Percentiles rank a stretch among this genome's conserved stretches.
Conservation (phyloP, 2,888 invertebrate genomes). For the Mythimna loreyi region DNA sequence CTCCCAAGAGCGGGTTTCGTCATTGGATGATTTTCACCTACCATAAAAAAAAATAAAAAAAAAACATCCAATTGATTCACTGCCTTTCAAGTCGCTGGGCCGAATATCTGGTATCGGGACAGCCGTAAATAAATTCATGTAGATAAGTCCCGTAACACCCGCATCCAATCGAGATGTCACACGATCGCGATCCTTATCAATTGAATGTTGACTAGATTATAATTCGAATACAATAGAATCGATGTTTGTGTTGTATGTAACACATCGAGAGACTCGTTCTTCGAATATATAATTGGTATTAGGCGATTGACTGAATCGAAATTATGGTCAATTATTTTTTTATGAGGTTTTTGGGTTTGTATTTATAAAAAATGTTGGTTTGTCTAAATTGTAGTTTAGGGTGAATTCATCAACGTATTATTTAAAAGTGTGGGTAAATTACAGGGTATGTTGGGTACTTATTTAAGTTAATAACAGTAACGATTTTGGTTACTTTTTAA, state of each 20-base stretch:
- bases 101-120: constrained; percentile 44
- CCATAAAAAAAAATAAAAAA: no score
- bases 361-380: constrained; percentile 53
- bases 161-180: constrained; percentile 77
- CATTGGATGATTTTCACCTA: no score
- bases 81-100: constrained; percentile 19
- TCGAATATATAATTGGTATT: constrained; percentile 70
- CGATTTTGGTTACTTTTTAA: not conserved
- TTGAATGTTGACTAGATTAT: constrained; percentile 70
- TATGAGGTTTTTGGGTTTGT: constrained; percentile 35
- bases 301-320: constrained; percentile 57
- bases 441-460: constrained; percentile 27
- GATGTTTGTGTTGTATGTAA: constrained; percentile 63
- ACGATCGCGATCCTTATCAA: constrained; percentile 74
- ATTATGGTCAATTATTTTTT: constrained; percentile 58
- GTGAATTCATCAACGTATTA: constrained; percentile 31
- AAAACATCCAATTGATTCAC: constrained; percentile 31
- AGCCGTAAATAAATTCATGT: constrained; percentile 63
- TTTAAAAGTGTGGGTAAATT: constrained; percentile 41
- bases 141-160: constrained; percentile 71
- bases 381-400: constrained; percentile 34
- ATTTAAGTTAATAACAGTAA: constrained; percentile 29
- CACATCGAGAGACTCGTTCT: constrained; percentile 58
- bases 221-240: constrained; percentile 74
- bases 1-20: no score